Conservation (phyloP, 2,113 vertebrate species). For the Pelusios castaneus region DNA sequence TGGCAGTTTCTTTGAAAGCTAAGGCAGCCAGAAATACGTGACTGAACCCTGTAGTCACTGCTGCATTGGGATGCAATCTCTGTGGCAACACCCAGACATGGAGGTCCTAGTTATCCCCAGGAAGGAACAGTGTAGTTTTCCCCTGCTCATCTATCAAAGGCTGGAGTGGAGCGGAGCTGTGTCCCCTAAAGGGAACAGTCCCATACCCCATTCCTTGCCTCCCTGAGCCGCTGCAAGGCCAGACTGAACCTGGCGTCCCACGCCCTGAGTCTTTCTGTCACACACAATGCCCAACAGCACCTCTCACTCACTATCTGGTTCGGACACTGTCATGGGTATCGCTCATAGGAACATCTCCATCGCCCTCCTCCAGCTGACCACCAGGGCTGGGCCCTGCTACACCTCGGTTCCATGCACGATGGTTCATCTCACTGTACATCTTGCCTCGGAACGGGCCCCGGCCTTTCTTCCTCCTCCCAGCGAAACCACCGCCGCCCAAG, state of each 20-base stretch:
- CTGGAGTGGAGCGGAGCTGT: not conserved
- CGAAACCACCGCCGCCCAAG: constrained; percentile 72
- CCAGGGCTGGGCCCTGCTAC: constrained; percentile 61
- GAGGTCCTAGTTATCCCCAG: not conserved
- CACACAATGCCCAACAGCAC: not conserved
- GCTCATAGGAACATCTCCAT: constrained; percentile 84
- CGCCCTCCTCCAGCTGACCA: constrained; percentile 75
- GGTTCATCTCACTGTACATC: constrained; percentile 73
- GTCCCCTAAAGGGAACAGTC: not conserved
- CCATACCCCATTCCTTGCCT: not conserved
- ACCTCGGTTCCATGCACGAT: constrained; percentile 72
- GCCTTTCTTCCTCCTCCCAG: constrained; percentile 81
- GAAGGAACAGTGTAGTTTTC: not conserved
- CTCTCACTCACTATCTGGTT: constrained; percentile 81
- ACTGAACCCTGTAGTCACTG: not conserved
- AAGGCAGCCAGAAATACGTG: not conserved
- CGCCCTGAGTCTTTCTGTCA: not conserved
- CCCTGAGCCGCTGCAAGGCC: not conserved
- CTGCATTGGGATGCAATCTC: not conserved
- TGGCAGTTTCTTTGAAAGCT: not conserved
- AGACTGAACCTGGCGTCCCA: not conserved
- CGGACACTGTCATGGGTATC: constrained; percentile 80
- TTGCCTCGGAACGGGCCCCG: constrained; percentile 81
- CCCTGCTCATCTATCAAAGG: not conserved
- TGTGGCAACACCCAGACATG: not conserved